phyloP scores from a whole-genome alignment of 2,797 vertebrate species.

The Delichon dasypus region DNA sequence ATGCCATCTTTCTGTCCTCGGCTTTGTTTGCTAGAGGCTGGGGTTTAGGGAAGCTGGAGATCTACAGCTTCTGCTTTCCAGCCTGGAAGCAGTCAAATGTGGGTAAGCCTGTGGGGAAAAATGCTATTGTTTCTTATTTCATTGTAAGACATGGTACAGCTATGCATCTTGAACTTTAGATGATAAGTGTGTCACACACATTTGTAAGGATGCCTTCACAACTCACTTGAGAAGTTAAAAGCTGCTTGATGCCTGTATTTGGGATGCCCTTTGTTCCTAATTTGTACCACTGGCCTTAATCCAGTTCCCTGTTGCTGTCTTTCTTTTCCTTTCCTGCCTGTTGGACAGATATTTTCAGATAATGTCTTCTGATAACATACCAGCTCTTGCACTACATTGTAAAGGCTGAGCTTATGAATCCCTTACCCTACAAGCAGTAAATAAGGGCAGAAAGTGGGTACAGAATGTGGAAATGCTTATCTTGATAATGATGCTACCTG shows the following conservation, averaged over 20 bases:
- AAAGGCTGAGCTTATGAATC: neutral
- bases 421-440: neutral
- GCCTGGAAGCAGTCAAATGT: neutral
- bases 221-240: neutral
- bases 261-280: neutral
- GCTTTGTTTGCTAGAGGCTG: neutral
- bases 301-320: constrained; percentile 15
- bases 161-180: neutral
- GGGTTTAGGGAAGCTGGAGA: neutral
- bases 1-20: neutral
- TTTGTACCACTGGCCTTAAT: constrained; percentile 13
- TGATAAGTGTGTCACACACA: neutral
- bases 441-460: neutral
- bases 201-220: constrained; percentile 1
- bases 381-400: neutral
- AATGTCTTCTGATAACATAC: neutral
- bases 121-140: neutral
- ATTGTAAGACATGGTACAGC: neutral
- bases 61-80: neutral
- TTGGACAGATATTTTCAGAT: constrained; percentile 9
- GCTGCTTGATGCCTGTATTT: neutral
- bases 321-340: constrained; percentile 21
- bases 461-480: neutral
- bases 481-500: neutral
- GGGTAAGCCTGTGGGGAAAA: neutral